These are phyloP conservation scores for Marisa cornuarietis DNA, from an alignment of 1,140 invertebrate species.

Conservation along the genomic window DNA sequence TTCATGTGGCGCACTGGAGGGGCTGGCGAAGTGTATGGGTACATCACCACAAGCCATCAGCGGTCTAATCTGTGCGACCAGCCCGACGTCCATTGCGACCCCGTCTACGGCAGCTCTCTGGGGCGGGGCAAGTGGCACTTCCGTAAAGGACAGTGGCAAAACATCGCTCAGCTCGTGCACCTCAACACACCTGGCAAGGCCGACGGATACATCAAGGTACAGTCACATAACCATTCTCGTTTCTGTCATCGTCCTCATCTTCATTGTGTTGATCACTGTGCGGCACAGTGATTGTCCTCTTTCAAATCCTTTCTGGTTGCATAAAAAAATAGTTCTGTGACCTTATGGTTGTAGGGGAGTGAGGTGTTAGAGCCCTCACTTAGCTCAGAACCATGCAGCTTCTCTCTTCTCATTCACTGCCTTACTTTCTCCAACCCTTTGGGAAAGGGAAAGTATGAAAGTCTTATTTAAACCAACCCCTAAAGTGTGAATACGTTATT, in stretches of 20 bases:
- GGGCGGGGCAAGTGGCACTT: constrained; percentile 28
- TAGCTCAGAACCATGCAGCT: no score
- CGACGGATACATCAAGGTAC: constrained; percentile 21
- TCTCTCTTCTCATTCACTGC: no score
- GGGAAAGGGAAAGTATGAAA: no score
- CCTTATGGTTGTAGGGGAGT: no score
- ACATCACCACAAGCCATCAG: constrained; percentile 12
- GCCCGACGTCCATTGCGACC: constrained; percentile 17
- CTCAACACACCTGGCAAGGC: constrained; percentile 28
- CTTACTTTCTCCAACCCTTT: background rate
- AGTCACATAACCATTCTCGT: background rate
- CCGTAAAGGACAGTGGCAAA: constrained; percentile 26
- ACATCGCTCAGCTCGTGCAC: constrained; percentile 24
- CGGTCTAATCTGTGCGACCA: constrained; percentile 21
- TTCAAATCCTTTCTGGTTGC: no score
- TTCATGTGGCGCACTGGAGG: constrained; percentile 30
- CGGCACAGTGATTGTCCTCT: no score
- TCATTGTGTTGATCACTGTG: background rate
- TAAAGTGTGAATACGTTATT: no score
- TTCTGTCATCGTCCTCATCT: background rate
- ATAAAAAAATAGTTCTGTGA: no score
- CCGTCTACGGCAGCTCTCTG: constrained; percentile 22
- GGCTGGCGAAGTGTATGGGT: constrained; percentile 29
- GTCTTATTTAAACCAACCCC: background rate
- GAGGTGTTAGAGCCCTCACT: no score